phyloP scores from a whole-genome alignment of 2,888 invertebrate genomes.

The Pristionchus exspectatus region DNA sequence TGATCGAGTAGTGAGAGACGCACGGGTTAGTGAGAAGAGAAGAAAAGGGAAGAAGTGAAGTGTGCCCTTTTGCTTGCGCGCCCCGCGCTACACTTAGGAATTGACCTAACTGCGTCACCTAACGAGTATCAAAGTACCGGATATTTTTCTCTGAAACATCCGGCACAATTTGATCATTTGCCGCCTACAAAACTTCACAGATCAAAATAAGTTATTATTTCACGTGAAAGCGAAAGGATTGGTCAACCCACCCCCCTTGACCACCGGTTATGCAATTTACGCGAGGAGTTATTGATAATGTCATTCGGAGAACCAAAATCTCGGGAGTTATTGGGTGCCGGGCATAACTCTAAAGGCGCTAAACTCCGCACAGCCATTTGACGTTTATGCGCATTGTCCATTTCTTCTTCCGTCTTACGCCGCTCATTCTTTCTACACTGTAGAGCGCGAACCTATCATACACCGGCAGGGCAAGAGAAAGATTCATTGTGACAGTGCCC shows the following conservation, averaged over 20 bases:
- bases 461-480: neutral
- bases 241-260: neutral
- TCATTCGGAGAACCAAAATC: neutral
- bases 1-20: neutral
- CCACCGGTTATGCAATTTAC: neutral
- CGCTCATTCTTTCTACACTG: neutral
- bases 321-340: neutral
- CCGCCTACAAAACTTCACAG: too few species aligned
- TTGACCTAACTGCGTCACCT: neutral
- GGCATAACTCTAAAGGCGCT: neutral
- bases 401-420: neutral
- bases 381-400: neutral
- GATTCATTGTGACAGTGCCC: neutral
- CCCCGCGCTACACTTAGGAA: neutral
- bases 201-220: too few species aligned
- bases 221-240: neutral
- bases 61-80: neutral
- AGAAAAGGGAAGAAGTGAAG: neutral
- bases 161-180: neutral
- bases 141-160: too few species aligned
- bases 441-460: constrained; percentile 1
- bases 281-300: neutral
- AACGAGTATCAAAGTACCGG: neutral
- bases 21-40: neutral
- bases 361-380: too few species aligned